Conservation (phyloP, 2,113 vertebrate species). For the Promerops cafer region DNA sequence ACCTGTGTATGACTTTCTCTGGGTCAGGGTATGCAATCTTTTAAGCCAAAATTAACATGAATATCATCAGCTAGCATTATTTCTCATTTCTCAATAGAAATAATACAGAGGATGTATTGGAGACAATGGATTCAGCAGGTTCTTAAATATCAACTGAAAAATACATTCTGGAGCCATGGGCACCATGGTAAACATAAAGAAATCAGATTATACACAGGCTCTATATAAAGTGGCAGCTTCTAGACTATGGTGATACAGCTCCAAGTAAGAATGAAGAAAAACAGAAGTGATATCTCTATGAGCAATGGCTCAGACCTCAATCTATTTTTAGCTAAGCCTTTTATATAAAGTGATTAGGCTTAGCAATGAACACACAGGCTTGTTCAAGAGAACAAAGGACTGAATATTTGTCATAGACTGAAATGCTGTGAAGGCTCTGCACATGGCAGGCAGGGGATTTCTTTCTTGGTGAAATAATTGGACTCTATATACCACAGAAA, state of each 20-base stretch:
- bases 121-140: background rate
- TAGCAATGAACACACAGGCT: background rate
- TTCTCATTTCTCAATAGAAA: background rate
- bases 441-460: background rate
- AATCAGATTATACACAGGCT: background rate
- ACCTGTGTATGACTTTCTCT: background rate
- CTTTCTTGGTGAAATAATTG: background rate
- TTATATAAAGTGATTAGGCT: slow-evolving; percentile 47
- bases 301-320: slow-evolving; percentile 3
- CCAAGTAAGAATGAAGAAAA: slow-evolving; percentile 9
- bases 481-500: background rate
- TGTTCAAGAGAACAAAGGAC: background rate
- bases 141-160: background rate
- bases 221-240: background rate
- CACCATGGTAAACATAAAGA: background rate
- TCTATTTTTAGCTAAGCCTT: slow-evolving; percentile 54
- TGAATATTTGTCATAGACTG: background rate
- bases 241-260: background rate
- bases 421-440: background rate
- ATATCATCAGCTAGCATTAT: background rate
- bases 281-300: background rate
- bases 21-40: background rate
- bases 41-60: background rate
- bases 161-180: background rate
- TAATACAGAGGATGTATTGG: background rate